These are phyloP conservation scores for Drosophila histrio DNA, from an alignment of 2,888 invertebrate genomes.

Conservation along the genomic window DNA sequence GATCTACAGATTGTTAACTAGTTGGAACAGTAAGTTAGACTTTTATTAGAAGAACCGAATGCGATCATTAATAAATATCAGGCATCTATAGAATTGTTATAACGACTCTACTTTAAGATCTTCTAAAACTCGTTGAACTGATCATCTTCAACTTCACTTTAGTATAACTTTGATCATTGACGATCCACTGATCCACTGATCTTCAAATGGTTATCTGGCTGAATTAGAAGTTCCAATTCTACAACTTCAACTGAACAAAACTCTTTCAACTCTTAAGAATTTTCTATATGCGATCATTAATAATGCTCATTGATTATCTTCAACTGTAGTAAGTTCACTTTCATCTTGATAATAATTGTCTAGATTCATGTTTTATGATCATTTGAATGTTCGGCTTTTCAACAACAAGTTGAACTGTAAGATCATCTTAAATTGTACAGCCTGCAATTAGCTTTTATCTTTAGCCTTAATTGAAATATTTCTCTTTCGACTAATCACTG, in stretches of 20 bases:
- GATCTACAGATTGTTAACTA: not conserved
- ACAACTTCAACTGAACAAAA: not conserved
- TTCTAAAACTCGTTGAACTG: too few species aligned
- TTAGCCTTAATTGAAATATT: slow-evolving; percentile 48
- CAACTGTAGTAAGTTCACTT: not conserved
- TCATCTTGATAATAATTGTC: not conserved
- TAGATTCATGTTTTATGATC: not conserved
- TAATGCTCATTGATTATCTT: not conserved
- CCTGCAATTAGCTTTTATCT: slow-evolving; percentile 34
- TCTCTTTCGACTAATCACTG: slow-evolving; percentile 34
- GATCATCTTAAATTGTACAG: slow-evolving; percentile 6
- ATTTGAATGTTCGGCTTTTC: not conserved
- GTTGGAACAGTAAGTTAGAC: not conserved
- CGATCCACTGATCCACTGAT: not conserved
- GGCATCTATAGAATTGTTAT: too few species aligned
- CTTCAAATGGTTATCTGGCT: not conserved
- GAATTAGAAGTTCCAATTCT: not conserved
- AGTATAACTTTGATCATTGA: too few species aligned
- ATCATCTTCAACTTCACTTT: too few species aligned
- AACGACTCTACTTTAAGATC: too few species aligned
- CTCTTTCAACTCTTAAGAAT: not conserved
- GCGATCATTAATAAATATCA: not conserved
- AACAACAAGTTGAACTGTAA: not conserved
- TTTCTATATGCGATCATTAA: not conserved
- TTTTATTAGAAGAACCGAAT: not conserved